Evolutionary conservation across 2,797 vertebrate species (phyloP), one percentile per base, ranked within the genome.

Genomic region (Rhyacichthys aspro): DNA sequence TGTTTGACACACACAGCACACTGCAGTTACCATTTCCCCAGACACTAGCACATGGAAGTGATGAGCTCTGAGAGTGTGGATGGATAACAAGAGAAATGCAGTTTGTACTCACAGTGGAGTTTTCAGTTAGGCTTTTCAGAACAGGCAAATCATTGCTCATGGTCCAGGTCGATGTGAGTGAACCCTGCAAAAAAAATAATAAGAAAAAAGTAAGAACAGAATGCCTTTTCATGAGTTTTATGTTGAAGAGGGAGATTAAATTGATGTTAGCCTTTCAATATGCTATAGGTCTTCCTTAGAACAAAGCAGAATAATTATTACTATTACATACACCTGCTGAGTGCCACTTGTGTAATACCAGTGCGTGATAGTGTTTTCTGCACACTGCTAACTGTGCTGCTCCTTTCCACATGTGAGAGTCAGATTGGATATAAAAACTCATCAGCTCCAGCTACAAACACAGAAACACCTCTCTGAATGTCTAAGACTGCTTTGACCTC

Each of bases 81-180:
- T 11, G 16, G 43, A 50, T 43, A 14, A 32, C 7, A 5, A 23
- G 45, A 17, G 37, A 43, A 43, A 53, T 2, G 19, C 34, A 38
- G 52, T 2, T 0, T 19, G 16, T 87, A 92, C 96, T 95, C 88
- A 98, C 96, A 63, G 96, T 96, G 79, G 93, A 84, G 70, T 88
- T 94, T 81, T 93, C 91, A 1, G 94, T 94, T 74, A 94, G 77
- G 81, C 94, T 96, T 87, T 94, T 94, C 93, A 95, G 94, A 63
- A 93, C 78, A 68, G 92, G 92, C 70, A 86, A 93, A 83, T 94
- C 95, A 95, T 96, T 89, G 93, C 92, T 96, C 89, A 95, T 94
- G 86, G 93, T 96, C 94, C 84, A 94, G 87, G 85, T 88, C 75
- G 63, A 87, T 80, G 46, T 91, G 86, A 85, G 81, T 45, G 68